These are phyloP conservation scores for Tenualosa ilisha DNA, from an alignment of 2,797 vertebrate genomes.

Conservation along the genomic window DNA sequence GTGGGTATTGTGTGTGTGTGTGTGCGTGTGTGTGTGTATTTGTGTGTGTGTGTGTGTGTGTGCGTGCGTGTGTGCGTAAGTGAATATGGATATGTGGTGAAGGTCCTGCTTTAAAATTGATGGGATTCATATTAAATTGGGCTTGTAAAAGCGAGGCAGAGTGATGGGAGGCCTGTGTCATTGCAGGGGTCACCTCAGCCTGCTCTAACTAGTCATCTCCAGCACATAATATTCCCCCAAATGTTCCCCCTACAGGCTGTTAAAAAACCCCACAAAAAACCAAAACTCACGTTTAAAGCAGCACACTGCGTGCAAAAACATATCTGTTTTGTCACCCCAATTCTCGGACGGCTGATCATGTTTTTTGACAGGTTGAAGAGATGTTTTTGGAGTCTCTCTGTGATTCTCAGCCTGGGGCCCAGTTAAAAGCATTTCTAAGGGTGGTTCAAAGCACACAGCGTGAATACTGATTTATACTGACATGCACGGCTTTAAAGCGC, in stretches of 20 bases:
- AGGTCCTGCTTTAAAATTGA: not conserved
- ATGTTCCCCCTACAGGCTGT: not conserved
- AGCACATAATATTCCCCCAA: not conserved
- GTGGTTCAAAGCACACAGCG: not conserved
- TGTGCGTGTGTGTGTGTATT: not conserved
- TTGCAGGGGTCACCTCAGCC: not conserved
- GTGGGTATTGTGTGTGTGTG: not conserved
- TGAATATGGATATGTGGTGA: not conserved
- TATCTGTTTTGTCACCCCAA: not conserved
- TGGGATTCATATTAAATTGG: slow-evolving; percentile 14
- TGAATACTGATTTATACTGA: slow-evolving; percentile 18
- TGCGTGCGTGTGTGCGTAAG: not conserved
- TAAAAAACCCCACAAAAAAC: not conserved
- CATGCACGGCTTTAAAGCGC: not conserved
- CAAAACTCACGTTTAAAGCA: not conserved
- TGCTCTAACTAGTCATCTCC: not conserved
- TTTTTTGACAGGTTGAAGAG: not conserved
- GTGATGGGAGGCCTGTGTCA: not conserved
- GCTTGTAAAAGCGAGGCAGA: not conserved
- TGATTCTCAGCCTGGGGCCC: not conserved
- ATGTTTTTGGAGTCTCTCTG: not conserved
- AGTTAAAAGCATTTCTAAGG: not conserved
- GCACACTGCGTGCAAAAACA: not conserved
- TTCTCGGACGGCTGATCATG: not conserved
- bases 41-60: not conserved